These are phyloP conservation scores for Popillia japonica DNA, from an alignment of 1,140 invertebrate genomes.

Conservation along the genomic window DNA sequence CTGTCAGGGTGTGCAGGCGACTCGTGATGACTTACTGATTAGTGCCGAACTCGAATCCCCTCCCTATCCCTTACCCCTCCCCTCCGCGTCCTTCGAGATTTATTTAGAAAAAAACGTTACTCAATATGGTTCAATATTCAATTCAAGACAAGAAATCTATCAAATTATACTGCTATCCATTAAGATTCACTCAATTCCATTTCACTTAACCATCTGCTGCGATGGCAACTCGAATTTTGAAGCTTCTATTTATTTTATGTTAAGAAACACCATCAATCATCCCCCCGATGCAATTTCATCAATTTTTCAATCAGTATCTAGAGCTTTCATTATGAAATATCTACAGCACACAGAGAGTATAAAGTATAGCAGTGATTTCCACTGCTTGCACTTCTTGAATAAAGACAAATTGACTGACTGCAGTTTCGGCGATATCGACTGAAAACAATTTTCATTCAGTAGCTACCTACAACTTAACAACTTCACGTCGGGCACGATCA, in stretches of 20 bases:
- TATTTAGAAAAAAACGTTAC: too few relatives aligned
- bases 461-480: neutral
- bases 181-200: neutral
- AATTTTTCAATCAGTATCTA: conserved; percentile 17
- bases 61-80: neutral
- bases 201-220: neutral
- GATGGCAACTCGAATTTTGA: neutral
- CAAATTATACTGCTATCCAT: neutral
- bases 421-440: conserved; percentile 17
- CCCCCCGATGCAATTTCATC: neutral
- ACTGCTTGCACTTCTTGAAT: neutral
- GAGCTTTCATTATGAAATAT: neutral
- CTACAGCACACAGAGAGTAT: neutral
- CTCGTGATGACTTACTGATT: too few relatives aligned
- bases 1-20: too few relatives aligned
- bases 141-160: too few relatives aligned
- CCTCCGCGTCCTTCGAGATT: too few relatives aligned
- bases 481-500: neutral
- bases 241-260: neutral
- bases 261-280: neutral
- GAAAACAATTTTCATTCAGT: conserved; percentile 29
- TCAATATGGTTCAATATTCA: too few relatives aligned
- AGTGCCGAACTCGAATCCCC: too few relatives aligned
- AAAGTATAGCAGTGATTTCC: neutral
- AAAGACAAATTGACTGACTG: conserved; percentile 33